These are phyloP conservation scores for Apogon talboti DNA, from an alignment of 2,797 vertebrate species.

Conservation along the genomic window DNA sequence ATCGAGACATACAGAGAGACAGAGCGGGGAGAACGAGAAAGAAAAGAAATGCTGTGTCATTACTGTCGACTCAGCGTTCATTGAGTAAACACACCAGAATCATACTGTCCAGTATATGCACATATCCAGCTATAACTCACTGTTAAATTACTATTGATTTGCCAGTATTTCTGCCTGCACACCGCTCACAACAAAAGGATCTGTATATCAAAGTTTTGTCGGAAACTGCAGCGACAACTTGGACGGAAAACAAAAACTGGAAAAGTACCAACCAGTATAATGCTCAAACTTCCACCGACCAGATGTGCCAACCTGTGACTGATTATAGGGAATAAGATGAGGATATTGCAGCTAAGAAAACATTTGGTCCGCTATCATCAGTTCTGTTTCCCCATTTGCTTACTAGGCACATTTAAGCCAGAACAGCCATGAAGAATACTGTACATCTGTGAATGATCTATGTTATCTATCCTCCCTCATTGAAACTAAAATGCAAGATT, in stretches of 20 bases:
- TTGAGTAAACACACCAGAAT: constrained; percentile 64
- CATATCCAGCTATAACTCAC: constrained; percentile 61
- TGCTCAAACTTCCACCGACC: constrained; percentile 25
- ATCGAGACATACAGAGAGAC: constrained; percentile 32
- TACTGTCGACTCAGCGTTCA: constrained; percentile 69
- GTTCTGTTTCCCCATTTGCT: constrained; percentile 44
- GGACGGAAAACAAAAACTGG: constrained; percentile 25
- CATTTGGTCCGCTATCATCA: constrained; percentile 44
- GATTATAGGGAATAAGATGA: constrained; percentile 43
- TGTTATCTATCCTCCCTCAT: constrained; percentile 14
- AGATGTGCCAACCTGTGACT: constrained; percentile 34
- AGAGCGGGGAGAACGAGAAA: constrained; percentile 42
- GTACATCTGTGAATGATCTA: constrained; percentile 44
- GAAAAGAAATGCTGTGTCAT: constrained; percentile 72
- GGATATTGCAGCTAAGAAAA: constrained; percentile 49
- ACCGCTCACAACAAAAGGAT: constrained; percentile 52
- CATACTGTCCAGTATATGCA: constrained; percentile 61
- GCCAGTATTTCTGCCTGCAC: constrained; percentile 39
- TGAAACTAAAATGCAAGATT: constrained; percentile 23
- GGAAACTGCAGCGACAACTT: constrained; percentile 24
- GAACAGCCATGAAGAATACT: constrained; percentile 32
- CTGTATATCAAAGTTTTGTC: constrained; percentile 57
- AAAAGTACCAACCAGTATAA: constrained; percentile 17
- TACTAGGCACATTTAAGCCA: constrained; percentile 43
- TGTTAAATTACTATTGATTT: constrained; percentile 68